Base-by-base conservation (phyloP, 2,113 vertebrate species). In the Neolamprologus sp. region DNA sequence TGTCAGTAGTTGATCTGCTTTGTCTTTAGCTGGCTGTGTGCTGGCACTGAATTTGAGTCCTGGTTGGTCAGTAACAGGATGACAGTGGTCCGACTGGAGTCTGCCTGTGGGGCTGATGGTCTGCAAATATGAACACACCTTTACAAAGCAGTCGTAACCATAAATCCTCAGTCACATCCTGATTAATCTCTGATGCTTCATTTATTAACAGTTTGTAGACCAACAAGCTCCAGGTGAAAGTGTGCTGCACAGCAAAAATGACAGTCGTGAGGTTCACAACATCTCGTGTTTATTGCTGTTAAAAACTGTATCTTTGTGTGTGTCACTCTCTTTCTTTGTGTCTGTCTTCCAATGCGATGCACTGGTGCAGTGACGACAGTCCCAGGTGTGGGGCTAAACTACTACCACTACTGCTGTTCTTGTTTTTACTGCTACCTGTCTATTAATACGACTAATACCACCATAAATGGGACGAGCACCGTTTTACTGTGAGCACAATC, bases 371-470 rank as follows among this genome's bases (percentile, higher is more conserved):
- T 92, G 94, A 95, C 84, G 93, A 91, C 86, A 95, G 95, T 94
- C 94, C 94, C 95, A 96, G 95, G 95, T 96, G 92, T 96, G 95
- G 95, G 94, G 85, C 87, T 89, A 85, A 71, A 88, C 85, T 88
- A 88, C 84, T 89, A 89, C 63, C 81, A 90, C 40, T 87, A 80
- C 83, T 81, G 21, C 57, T 73, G 82, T 12, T 85, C 37, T 3
- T 26, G 80, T 85, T 33, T 16, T 42, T 60, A 55, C 73, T 53
- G 53, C 85, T 89, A 79, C 28, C 65, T 33, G 63, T 81, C 68
- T 93, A 95, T 95, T 96, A 95, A 94, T 92, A 92, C 79, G 90
- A 95, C 94, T 95, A 96, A 96, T 95, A 88, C 75, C 90, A 91
- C 88, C 84, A 92, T 92, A 28, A 89, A 53, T 78, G 23, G 80